These are phyloP conservation scores for Bubo bubo DNA, from an alignment of 2,113 vertebrate species.

Conservation along the genomic window DNA sequence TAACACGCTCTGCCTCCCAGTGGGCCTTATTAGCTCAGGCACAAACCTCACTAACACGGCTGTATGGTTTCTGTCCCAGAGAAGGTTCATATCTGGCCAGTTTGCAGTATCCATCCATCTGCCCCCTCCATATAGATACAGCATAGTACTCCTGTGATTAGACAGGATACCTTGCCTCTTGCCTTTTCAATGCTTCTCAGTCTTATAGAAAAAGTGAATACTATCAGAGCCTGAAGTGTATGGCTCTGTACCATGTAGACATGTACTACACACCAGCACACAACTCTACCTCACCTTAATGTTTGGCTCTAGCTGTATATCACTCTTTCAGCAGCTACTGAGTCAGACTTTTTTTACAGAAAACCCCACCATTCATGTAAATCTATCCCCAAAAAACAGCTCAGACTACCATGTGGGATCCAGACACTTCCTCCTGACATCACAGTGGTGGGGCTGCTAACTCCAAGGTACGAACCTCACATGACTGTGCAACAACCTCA, in stretches of 20 bases:
- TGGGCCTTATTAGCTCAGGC: constrained; percentile 59
- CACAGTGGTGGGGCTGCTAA: background rate
- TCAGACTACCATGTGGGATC: background rate
- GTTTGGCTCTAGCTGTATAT: background rate
- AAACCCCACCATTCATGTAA: background rate
- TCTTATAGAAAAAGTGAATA: background rate
- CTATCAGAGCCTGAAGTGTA: background rate
- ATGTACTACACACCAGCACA: background rate
- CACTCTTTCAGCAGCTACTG: background rate
- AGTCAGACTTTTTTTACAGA: background rate
- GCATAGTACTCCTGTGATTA: background rate
- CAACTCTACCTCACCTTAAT: background rate
- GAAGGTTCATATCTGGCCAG: background rate
- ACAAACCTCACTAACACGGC: constrained; percentile 38
- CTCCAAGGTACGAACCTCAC: background rate
- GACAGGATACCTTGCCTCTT: background rate
- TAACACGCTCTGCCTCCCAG: constrained; percentile 43
- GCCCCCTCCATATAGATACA: background rate
- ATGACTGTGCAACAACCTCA: background rate
- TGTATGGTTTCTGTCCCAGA: constrained; percentile 25
- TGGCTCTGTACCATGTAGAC: background rate
- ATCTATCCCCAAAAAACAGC: background rate
- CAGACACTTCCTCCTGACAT: accelerated
- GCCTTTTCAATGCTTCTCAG: background rate
- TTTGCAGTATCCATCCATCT: constrained; percentile 42